Evolutionary conservation across 2,888 invertebrate species (phyloP).

Genomic region (Rotaria macrura): DNA sequence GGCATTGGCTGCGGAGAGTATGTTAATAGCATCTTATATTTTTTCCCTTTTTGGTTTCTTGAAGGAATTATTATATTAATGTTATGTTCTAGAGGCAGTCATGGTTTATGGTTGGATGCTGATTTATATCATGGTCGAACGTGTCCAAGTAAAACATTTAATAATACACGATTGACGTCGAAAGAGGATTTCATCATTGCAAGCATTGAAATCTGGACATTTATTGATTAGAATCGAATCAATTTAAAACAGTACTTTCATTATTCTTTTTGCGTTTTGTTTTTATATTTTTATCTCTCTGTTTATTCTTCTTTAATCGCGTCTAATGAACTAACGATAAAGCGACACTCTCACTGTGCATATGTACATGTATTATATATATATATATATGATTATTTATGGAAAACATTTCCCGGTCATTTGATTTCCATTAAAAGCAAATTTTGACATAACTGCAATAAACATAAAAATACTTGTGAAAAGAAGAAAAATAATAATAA

Average conservation of each 20-base stretch:
- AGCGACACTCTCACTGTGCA: not conserved
- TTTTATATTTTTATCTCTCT: not conserved
- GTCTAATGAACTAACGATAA: not conserved
- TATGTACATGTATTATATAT: not conserved
- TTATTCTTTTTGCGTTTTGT: not conserved
- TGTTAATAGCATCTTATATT: constrained; percentile 53
- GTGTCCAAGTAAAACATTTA: constrained; percentile 86
- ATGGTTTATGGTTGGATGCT: constrained; percentile 93
- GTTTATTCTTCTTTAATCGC: not conserved
- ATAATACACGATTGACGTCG: constrained; percentile 75
- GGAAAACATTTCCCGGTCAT: not conserved
- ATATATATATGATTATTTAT: not conserved
- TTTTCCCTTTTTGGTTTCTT: constrained; percentile 26
- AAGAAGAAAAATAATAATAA: not conserved
- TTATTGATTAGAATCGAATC: constrained; percentile 50
- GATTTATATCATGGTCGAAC: constrained; percentile 90
- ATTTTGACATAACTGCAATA: not conserved
- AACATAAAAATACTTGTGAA: not conserved
- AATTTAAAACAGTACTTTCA: not conserved
- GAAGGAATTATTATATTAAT: not conserved
- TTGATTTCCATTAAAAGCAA: not conserved
- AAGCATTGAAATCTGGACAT: constrained; percentile 96
- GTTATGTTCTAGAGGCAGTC: constrained; percentile 66
- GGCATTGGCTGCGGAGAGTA: constrained; percentile 91
- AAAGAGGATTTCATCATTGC: constrained; percentile 90